Conservation (phyloP, 2,888 invertebrate species). For the Liodrosophila aerea region DNA sequence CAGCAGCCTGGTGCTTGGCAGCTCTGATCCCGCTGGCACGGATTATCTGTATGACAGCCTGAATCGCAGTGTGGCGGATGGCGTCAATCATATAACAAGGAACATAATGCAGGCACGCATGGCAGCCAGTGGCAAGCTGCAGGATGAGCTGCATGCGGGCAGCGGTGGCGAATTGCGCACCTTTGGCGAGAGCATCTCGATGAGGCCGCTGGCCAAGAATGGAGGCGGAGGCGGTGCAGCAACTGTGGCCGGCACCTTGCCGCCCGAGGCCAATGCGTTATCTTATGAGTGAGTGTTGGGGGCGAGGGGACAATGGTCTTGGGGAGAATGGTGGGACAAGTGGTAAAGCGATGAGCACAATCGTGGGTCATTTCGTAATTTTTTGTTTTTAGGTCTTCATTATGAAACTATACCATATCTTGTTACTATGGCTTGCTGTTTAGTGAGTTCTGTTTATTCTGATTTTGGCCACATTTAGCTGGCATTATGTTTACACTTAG, state of each 20-base stretch:
- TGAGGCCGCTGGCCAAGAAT: slow-evolving; percentile 82
- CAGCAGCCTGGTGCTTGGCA: slow-evolving; percentile 61
- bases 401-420: slow-evolving; percentile 35
- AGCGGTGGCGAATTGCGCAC: slow-evolving; percentile 78
- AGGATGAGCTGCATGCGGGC: slow-evolving; percentile 60
- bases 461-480: slow-evolving; percentile 52
- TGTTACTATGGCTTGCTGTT: slow-evolving; percentile 72
- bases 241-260: slow-evolving; percentile 55
- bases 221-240: slow-evolving; percentile 59
- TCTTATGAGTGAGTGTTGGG: slow-evolving; percentile 80
- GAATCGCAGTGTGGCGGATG: slow-evolving; percentile 80
- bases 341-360: neutral
- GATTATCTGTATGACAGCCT: slow-evolving; percentile 77
- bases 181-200: slow-evolving; percentile 88
- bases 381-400: slow-evolving; percentile 32
- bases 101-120: slow-evolving; percentile 80
- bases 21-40: slow-evolving; percentile 44
- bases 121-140: slow-evolving; percentile 64
- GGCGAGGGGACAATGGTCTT: neutral
- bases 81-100: slow-evolving; percentile 81
- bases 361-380: slow-evolving; percentile 30
- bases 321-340: neutral
- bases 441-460: slow-evolving; percentile 60
- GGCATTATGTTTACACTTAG: slow-evolving; percentile 67
- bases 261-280: slow-evolving; percentile 68